These are phyloP conservation scores for Myotis findleyi DNA, from an alignment of 2,797 vertebrate species.

Conservation along the genomic window DNA sequence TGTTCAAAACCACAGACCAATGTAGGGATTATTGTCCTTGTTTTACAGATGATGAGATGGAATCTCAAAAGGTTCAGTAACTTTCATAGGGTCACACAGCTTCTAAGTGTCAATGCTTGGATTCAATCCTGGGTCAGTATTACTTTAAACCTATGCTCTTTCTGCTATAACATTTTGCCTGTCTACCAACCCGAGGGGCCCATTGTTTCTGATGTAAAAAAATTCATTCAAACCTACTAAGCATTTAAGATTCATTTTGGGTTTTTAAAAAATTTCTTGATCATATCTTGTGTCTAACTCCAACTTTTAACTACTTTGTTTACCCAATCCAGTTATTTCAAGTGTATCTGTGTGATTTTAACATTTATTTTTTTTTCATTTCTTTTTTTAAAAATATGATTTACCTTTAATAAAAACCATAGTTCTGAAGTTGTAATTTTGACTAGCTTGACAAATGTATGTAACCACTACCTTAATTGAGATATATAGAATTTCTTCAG, in stretches of 20 bases:
- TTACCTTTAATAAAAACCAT: neutral
- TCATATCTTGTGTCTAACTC: neutral
- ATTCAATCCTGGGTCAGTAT: neutral
- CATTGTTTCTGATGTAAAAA: neutral
- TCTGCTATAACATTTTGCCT: neutral
- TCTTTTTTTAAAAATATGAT: neutral
- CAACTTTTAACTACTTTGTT: neutral
- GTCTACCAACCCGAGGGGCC: neutral
- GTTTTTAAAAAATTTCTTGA: neutral
- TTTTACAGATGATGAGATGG: neutral
- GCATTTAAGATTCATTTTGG: neutral
- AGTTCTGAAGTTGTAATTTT: neutral
- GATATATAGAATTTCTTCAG: neutral
- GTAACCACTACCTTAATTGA: neutral
- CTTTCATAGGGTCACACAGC: neutral
- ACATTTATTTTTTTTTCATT: neutral
- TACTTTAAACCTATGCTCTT: neutral
- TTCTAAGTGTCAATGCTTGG: neutral
- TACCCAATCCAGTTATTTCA: neutral
- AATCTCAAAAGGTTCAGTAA: neutral
- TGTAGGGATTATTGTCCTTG: neutral
- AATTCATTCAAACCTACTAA: neutral
- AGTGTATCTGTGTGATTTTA: neutral
- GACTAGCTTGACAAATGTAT: neutral
- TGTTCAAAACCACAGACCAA: neutral